Percentiles rank a stretch among this genome's conserved stretches.
These are phyloP conservation scores for Frieseomelitta varia DNA, from an alignment of 1,140 invertebrate genomes.

Conservation along the genomic window DNA sequence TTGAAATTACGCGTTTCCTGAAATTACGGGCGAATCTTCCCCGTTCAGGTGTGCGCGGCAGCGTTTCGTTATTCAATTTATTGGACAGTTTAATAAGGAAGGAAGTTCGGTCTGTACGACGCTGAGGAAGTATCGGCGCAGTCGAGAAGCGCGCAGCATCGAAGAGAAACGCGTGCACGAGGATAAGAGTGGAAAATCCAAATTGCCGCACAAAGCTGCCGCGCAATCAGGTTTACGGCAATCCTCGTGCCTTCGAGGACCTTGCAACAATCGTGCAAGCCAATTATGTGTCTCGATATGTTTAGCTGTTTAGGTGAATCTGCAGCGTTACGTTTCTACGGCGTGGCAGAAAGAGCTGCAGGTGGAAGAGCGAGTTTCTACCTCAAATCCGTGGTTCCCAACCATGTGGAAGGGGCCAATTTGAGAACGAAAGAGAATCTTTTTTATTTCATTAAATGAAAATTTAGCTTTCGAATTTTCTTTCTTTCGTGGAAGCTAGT, in stretches of 20 bases:
- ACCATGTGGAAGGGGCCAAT: too few species aligned
- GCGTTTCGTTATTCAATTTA: slow-evolving; percentile 38
- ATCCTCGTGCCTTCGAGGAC: slow-evolving; percentile 59
- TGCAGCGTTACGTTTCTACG: too few species aligned
- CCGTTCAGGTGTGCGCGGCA: neutral
- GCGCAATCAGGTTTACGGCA: slow-evolving; percentile 58
- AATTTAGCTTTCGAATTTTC: too few species aligned
- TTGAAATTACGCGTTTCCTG: neutral
- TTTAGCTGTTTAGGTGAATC: slow-evolving; percentile 1
- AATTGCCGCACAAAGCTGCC: slow-evolving; percentile 60
- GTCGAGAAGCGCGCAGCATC: neutral
- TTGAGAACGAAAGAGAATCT: too few species aligned
- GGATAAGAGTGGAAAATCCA: slow-evolving; percentile 52
- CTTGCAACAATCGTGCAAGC: slow-evolving; percentile 49
- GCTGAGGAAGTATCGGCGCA: slow-evolving; percentile 7
- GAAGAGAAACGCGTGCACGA: too few species aligned
- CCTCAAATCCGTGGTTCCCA: too few species aligned
- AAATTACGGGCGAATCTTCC: neutral
- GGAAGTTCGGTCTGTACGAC: neutral
- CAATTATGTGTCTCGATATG: slow-evolving; percentile 48
- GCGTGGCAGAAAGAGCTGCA: neutral
- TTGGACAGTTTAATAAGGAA: slow-evolving; percentile 35
- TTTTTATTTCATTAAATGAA: too few species aligned
- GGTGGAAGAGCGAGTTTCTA: slow-evolving; percentile 11
- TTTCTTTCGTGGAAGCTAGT: too few species aligned